phyloP scores from a whole-genome alignment of 64 coral and sea anemone genomes.

The Montipora sp. region DNA sequence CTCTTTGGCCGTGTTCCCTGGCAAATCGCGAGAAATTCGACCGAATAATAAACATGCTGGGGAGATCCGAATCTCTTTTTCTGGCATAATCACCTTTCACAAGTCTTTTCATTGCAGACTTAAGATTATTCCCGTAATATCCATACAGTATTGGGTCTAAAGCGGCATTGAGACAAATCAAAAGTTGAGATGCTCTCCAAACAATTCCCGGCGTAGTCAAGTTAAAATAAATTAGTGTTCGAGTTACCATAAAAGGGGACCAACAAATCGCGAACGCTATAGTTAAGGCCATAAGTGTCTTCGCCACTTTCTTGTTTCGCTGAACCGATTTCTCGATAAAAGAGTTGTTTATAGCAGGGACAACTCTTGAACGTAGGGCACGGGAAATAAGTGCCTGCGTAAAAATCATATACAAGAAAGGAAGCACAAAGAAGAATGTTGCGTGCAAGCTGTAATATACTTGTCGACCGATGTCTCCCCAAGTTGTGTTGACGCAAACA shows the following conservation, averaged over 20 bases:
- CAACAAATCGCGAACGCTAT: constrained; percentile 3
- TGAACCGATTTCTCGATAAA: constrained; percentile 15
- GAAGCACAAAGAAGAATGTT: neutral
- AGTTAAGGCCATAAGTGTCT: constrained; percentile 16
- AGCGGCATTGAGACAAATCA: constrained; percentile 22
- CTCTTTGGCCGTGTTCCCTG: neutral
- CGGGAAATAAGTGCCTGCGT: neutral
- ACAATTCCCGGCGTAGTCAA: neutral
- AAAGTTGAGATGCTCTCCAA: constrained; percentile 34
- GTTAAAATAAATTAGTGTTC: constrained; percentile 22
- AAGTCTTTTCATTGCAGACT: neutral
- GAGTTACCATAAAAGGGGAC: constrained; percentile 30
- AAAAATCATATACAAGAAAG: constrained; percentile 21
- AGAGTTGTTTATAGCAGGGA: neutral
- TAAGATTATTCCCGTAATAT: neutral
- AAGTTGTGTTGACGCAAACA: constrained; percentile 17
- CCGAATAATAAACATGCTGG: neutral
- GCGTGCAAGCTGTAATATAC: constrained; percentile 26
- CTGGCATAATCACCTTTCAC: neutral
- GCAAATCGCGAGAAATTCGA: neutral
- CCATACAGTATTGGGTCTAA: constrained; percentile 31
- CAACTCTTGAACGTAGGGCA: neutral
- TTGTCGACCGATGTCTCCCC: constrained; percentile 25
- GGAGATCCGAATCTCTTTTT: neutral
- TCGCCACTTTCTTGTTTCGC: neutral